Conservation (phyloP, 2,888 invertebrate species). For the Aspidiotus rigidus region DNA sequence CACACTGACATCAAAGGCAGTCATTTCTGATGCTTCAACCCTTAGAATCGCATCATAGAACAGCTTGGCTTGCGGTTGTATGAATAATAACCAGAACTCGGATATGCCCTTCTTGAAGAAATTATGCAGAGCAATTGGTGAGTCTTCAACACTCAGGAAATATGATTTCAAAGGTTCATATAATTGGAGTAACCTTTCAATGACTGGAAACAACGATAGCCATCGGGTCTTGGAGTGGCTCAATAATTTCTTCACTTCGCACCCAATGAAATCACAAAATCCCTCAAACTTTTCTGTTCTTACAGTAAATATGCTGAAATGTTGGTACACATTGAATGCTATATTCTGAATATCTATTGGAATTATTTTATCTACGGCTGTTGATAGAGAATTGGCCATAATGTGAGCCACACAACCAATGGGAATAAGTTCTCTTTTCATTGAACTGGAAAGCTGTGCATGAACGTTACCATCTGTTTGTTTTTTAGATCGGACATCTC, state of each 20-base stretch:
- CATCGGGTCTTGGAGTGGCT: conserved; percentile 39
- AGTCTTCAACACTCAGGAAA: conserved; percentile 39
- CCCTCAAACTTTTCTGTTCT: conserved; percentile 40
- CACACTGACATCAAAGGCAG: conserved; percentile 16
- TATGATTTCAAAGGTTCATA: conserved; percentile 38
- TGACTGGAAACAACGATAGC: conserved; percentile 39
- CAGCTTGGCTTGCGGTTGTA: conserved; percentile 21
- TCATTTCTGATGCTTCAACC: conserved; percentile 25
- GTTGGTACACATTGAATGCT: conserved; percentile 41
- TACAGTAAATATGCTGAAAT: conserved; percentile 42
- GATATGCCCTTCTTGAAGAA: conserved; percentile 38
- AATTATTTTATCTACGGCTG: conserved; percentile 39
- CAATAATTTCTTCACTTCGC: conserved; percentile 39
- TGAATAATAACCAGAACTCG: conserved; percentile 33
- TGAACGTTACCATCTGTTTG: not conserved
- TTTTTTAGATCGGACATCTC: conserved; percentile 14
- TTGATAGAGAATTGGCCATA: conserved; percentile 41
- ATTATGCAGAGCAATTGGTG: conserved; percentile 38
- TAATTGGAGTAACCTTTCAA: conserved; percentile 40
- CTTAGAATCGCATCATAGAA: conserved; percentile 28
- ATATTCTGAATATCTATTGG: conserved; percentile 41
- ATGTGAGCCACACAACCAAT: conserved; percentile 42
- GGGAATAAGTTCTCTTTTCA: conserved; percentile 36
- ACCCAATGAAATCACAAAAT: conserved; percentile 41
- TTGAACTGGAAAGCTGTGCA: not conserved